Evolutionary conservation across 1,140 invertebrate genomes (phyloP), one percentile per base, ranked within the genome.

Genomic region (Helicoverpa zea): DNA sequence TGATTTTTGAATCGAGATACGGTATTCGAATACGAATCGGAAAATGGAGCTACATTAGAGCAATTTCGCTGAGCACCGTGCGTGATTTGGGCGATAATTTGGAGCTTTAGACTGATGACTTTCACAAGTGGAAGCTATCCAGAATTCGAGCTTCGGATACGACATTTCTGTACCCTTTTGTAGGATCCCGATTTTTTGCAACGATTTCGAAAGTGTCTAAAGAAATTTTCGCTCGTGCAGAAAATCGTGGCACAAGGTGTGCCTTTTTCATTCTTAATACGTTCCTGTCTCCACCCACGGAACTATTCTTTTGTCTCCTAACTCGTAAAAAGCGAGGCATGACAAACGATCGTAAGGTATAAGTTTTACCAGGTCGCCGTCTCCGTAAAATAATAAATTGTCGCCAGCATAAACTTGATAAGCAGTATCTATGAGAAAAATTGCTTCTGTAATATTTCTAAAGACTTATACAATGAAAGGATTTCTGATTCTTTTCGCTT

Each of bases 371-470:
- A 66, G 61, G 49, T 49, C 61, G 68, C 61, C 59, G 75, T 66
- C 75, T 29, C 72, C 52, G 14, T 29, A 13, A 77, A 52, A 77
- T 77, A 77, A 77, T 64, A 77, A 77, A 77, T 77, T 77, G 75
- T 77, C 59, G 61, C 59, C 49, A 49, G 66, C 75, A 66, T 16
- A 77, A 77, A 66, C 75, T 66, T 77, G 51, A 77, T 77, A 64
- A 52, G 68, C 75, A 43, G 61, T 64, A 77, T 64, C 61, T 64
- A 77, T 63, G 61, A 54, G 68, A 72, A 29, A 72, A 72, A 72
- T 54, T 72, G 68, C 49, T 72, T 72, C 49, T 52, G 23, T 52
- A 47, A 72, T 72, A 72, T 54, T 70, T 70, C 49, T 49, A 43
- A 68, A 72, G 49, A 52, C 49, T 52, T 61, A 29, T 23, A 49